Percentiles rank a stretch among this genome's conserved stretches.
phyloP scores from a whole-genome alignment of 2,888 invertebrate species.

The Troides aeacus region DNA sequence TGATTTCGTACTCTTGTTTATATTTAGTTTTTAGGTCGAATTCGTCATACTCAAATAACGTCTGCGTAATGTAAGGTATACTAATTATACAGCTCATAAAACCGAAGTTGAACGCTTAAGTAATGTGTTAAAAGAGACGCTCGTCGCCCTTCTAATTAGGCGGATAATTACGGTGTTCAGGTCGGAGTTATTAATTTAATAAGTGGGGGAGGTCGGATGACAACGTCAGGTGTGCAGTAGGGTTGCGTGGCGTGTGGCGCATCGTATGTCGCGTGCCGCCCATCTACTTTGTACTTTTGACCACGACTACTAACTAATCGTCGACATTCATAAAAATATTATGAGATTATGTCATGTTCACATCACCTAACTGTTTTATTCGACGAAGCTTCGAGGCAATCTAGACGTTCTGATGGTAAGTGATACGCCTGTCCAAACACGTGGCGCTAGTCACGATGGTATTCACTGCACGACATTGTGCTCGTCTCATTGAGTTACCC shows the following conservation, averaged over 20 bases:
- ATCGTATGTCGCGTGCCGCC: slow-evolving; percentile 36
- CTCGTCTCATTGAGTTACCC: no score
- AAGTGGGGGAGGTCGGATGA: slow-evolving; percentile 66
- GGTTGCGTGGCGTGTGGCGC: slow-evolving; percentile 22
- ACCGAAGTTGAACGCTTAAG: slow-evolving; percentile 70
- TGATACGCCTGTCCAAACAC: no score
- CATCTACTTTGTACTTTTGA: slow-evolving; percentile 33
- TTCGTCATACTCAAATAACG: slow-evolving; percentile 2
- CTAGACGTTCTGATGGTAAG: neutral
- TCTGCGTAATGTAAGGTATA: slow-evolving; percentile 37
- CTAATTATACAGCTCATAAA: slow-evolving; percentile 75
- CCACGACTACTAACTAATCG: slow-evolving; percentile 20
- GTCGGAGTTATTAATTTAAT: slow-evolving; percentile 79
- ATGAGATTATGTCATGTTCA: neutral
- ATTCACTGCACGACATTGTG: no score
- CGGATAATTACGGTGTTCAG: slow-evolving; percentile 74
- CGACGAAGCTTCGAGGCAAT: neutral
- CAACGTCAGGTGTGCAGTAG: slow-evolving; percentile 49
- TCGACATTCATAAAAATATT: slow-evolving; percentile 12
- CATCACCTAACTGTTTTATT: neutral
- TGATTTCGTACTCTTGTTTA: slow-evolving; percentile 36
- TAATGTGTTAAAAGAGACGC: slow-evolving; percentile 71
- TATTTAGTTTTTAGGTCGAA: slow-evolving; percentile 10
- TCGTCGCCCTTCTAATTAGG: slow-evolving; percentile 77
- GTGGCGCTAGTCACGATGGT: no score